Conservation (phyloP, 2,888 invertebrate genomes). For the Acanthacorydalis orientalis region DNA sequence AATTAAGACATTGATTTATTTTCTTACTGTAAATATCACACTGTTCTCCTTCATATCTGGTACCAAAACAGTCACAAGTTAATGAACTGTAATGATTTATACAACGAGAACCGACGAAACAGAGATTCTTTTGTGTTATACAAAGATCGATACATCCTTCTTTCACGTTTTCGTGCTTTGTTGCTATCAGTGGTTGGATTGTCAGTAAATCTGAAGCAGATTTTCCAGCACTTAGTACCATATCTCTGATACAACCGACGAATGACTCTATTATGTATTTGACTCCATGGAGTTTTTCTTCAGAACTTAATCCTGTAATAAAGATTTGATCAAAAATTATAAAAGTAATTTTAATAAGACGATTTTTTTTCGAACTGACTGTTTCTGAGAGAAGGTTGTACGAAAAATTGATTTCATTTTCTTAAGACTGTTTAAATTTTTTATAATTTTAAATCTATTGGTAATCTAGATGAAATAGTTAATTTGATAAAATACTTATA, state of each 20-base stretch:
- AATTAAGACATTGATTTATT: neutral
- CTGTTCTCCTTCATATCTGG: conserved; percentile 76
- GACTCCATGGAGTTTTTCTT: conserved; percentile 74
- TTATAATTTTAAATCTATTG: no score
- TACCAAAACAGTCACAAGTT: conserved; percentile 86
- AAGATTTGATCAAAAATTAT: no score
- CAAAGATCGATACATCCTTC: conserved; percentile 80
- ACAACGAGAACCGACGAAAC: conserved; percentile 75
- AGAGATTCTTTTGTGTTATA: conserved; percentile 62
- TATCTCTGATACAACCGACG: conserved; percentile 79
- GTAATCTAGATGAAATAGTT: no score
- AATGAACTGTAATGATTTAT: conserved; percentile 82
- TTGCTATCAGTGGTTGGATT: conserved; percentile 68
- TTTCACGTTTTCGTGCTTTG: conserved; percentile 76
- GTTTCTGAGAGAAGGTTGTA: no score
- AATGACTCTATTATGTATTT: conserved; percentile 88
- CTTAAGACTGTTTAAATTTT: no score
- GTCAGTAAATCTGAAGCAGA: conserved; percentile 68
- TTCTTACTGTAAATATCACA: conserved; percentile 80
- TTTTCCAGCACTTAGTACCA: conserved; percentile 71
- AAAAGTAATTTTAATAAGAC: no score
- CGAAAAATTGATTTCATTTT: no score
- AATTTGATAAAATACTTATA: no score
- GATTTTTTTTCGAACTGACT: no score
- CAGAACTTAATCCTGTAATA: conserved; percentile 59